Evolutionary conservation across 2,888 invertebrate genomes (phyloP).

Genomic region (Hololepta plana): DNA sequence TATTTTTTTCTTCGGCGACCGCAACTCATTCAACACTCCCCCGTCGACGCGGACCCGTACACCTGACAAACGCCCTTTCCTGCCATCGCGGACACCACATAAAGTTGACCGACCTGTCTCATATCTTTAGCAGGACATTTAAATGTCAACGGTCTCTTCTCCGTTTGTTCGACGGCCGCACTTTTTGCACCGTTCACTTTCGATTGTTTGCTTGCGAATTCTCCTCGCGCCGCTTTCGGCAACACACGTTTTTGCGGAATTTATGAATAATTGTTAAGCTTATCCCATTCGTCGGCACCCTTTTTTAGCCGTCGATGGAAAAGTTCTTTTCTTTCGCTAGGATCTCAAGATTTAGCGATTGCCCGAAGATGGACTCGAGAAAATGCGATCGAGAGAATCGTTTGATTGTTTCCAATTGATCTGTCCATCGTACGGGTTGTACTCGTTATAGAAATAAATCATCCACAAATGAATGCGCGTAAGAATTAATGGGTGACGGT

Average conservation of each 20-base stretch:
- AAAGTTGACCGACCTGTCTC: conserved; percentile 16
- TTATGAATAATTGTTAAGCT: conserved; percentile 18
- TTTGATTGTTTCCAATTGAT: too few species aligned
- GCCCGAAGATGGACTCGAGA: too few species aligned
- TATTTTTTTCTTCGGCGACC: too few species aligned
- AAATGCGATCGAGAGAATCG: too few species aligned
- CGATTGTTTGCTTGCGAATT: conserved; percentile 13
- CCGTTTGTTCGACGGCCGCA: conserved; percentile 16
- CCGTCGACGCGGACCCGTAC: conserved; percentile 15
- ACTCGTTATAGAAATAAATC: too few species aligned
- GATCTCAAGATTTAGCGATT: too few species aligned
- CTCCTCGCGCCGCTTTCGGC: conserved; percentile 1
- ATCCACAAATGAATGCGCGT: too few species aligned
- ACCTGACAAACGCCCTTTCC: conserved; percentile 14
- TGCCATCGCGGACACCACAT: conserved; percentile 15
- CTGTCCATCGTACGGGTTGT: too few species aligned
- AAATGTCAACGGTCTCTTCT: conserved; percentile 16
- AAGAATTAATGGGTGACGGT: too few species aligned
- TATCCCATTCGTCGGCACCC: too few species aligned
- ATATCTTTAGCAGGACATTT: conserved; percentile 17
- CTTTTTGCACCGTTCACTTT: conserved; percentile 15
- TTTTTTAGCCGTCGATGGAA: too few species aligned
- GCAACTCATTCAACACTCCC: conserved; percentile 11
- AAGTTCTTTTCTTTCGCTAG: too few species aligned
- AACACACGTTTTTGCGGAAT: conserved; percentile 13